Base-by-base conservation (phyloP, 2,113 vertebrate genomes). In the Siniperca chuatsi region DNA sequence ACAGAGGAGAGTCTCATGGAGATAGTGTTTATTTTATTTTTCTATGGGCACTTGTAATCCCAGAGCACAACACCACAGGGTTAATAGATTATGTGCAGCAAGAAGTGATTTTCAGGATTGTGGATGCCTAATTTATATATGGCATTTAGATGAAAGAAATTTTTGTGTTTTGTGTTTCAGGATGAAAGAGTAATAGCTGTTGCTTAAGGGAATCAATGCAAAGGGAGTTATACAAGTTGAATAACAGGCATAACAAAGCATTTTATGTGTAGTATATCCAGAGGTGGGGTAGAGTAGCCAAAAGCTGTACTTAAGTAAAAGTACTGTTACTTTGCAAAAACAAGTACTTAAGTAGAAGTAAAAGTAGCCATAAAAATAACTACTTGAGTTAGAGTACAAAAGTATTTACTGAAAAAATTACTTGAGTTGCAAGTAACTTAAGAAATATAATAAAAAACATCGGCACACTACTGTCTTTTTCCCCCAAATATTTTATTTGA, bases 141-240 rank as follows among this genome's bases (percentile, higher is more conserved):
- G 44, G 33, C 67, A 40, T 75, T 85, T 62, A 60, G 25, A 82
- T 65, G 29, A 69, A 78, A 68, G 18, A 75, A 21, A 54, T 54
- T 29, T 69, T 11, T 46, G 10, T 48, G 16, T 65, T 79, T 72
- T 71, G 18, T 66, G 8, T 58, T 52, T 62, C 37, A 60, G 68
- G 9, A 33, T 37, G 21, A 74, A 20, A 61, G 11, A 75, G 35
- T 42, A 71, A 54, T 52, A 29, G 46, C 55, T 37, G 21, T 33
- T 67, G 15, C 68, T 78, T 50, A 11, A 48, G 37, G 23, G 25
- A 67, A 79, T 84, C 57, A 66, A 50, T 66, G 33, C 15, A 68
- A 16, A 66, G 16, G 5, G 8, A 62, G 46, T 71, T 61, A 29
- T 66, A 23, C 0, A 52, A 16, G 37, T 29, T 75, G 46, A 65